Evolutionary conservation across 2,113 vertebrate genomes (phyloP).

Genomic region (Corydoras maculifer): DNA sequence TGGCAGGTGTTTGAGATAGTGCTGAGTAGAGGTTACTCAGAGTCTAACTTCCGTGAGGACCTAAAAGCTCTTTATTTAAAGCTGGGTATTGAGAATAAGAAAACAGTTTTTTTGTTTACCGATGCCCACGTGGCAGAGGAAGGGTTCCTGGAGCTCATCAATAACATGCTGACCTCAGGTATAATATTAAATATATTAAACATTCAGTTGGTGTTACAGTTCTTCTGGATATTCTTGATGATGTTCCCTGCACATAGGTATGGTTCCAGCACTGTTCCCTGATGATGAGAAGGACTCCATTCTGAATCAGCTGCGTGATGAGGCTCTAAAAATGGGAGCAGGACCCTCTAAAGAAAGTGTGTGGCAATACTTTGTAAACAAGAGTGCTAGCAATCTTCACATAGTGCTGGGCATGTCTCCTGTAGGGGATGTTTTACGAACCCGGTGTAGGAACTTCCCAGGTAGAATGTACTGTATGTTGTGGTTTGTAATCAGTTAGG

Average conservation of each 20-base stretch:
- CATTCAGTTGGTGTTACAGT: too few species aligned
- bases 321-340: conserved; percentile 71
- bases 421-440: conserved; percentile 80
- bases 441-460: conserved; percentile 92
- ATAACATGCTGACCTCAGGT: conserved; percentile 98
- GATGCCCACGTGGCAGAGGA: conserved; percentile 88
- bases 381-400: conserved; percentile 87
- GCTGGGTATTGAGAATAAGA: conserved; percentile 82
- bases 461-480: conserved; percentile 56
- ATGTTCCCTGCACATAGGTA: conserved; percentile 62
- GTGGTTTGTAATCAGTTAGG: too few species aligned
- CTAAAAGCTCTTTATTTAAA: conserved; percentile 81
- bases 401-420: conserved; percentile 92
- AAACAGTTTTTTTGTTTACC: conserved; percentile 84
- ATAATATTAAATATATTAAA: neutral
- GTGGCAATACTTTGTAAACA: conserved; percentile 91
- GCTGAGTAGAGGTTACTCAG: conserved; percentile 81
- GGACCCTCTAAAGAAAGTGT: conserved; percentile 80
- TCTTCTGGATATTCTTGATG: too few species aligned
- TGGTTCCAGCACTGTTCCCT: conserved; percentile 86
- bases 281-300: conserved; percentile 87
- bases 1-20: conserved; percentile 86
- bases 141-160: conserved; percentile 93
- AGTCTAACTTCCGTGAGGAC: conserved; percentile 82
- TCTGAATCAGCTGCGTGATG: conserved; percentile 73